These are phyloP conservation scores for Benitochromis conjunctus DNA, from an alignment of 2,113 vertebrate genomes.

Conservation along the genomic window DNA sequence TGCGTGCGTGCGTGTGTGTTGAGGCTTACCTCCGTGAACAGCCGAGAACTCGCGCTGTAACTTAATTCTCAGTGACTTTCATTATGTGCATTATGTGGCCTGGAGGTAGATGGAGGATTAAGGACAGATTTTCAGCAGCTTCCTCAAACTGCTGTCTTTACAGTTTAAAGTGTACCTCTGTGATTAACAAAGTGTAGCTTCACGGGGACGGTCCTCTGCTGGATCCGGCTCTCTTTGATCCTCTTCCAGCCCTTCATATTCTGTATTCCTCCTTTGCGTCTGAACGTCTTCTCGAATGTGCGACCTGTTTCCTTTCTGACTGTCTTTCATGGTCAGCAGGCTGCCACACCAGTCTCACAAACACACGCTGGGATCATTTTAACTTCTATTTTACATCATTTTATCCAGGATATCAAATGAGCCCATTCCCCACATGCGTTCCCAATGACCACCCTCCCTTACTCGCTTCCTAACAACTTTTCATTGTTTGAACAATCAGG, in stretches of 20 bases:
- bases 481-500: constrained; percentile 13
- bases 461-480: not conserved
- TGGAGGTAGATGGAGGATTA: constrained; percentile 65
- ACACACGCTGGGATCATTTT: not conserved
- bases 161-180: constrained; percentile 32
- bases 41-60: constrained; percentile 19
- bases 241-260: not conserved
- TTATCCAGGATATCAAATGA: not conserved
- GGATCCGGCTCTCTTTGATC: constrained; percentile 10
- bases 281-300: not conserved
- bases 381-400: not conserved
- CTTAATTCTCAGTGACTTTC: constrained; percentile 56
- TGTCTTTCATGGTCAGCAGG: not conserved
- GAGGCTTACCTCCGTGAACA: constrained; percentile 31
- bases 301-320: not conserved
- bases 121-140: constrained; percentile 55
- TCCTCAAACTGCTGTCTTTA: constrained; percentile 17
- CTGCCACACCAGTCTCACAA: not conserved
- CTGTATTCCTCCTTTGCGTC: not conserved
- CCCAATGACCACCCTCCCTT: not conserved
- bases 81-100: constrained; percentile 55
- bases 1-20: not conserved
- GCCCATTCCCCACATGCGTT: not conserved
- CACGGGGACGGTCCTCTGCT: not conserved
- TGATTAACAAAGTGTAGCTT: constrained; percentile 22